phyloP scores from a whole-genome alignment of 1,140 invertebrate genomes.

The Atta colombica region DNA sequence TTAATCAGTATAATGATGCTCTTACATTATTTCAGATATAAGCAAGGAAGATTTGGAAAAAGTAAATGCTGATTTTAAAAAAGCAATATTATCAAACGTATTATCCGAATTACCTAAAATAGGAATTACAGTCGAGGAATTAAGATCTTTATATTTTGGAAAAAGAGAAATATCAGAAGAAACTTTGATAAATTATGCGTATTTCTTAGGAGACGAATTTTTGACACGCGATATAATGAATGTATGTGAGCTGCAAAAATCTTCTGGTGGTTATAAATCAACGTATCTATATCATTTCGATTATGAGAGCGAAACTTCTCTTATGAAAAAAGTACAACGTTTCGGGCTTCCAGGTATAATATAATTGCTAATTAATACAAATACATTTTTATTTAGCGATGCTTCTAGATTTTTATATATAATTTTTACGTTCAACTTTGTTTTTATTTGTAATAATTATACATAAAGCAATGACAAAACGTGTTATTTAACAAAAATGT shows the following conservation, averaged over 20 bases:
- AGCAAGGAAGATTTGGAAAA: background rate
- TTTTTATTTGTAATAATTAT: background rate
- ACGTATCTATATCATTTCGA: constrained; percentile 86
- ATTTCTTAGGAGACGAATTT: constrained; percentile 85
- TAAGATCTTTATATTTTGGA: constrained; percentile 79
- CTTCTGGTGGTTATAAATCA: constrained; percentile 66
- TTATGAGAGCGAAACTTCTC: constrained; percentile 72
- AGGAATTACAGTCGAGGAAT: constrained; percentile 57
- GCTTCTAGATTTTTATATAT: background rate
- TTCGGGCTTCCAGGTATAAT: constrained; percentile 52
- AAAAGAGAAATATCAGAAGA: constrained; percentile 76
- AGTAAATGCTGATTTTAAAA: constrained; percentile 53
- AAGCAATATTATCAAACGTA: constrained; percentile 31
- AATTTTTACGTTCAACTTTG: background rate
- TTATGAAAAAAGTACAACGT: constrained; percentile 12
- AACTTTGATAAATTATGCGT: constrained; percentile 78
- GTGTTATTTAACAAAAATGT: background rate
- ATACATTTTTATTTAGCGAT: background rate
- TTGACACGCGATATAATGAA: constrained; percentile 82
- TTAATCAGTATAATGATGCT: background rate
- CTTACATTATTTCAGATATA: constrained; percentile 8
- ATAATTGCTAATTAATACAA: background rate
- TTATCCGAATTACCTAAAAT: constrained; percentile 29
- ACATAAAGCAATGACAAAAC: background rate
- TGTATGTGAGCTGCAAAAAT: constrained; percentile 82